Percentiles rank a stretch among this genome's conserved stretches.
phyloP scores from a whole-genome alignment of 1,140 invertebrate genomes.

The Drosophila micromelanica region DNA sequence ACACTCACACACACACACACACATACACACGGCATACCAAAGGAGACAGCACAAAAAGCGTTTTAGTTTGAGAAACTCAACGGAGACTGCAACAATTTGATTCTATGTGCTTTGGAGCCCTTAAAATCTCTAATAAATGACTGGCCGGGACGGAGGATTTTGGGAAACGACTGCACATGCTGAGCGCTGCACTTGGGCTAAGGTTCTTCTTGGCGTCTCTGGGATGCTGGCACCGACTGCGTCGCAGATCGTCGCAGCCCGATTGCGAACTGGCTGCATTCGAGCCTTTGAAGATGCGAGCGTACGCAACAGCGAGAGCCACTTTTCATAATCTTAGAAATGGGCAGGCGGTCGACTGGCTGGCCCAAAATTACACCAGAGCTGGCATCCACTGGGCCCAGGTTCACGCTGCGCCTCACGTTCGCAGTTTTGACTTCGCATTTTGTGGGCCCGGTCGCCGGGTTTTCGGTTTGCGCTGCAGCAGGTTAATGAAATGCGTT shows the following conservation, averaged over 20 bases:
- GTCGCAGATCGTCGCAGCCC: slow-evolving; percentile 56
- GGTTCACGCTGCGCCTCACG: slow-evolving; percentile 51
- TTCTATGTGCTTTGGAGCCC: slow-evolving; percentile 34
- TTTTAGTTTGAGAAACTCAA: slow-evolving; percentile 54
- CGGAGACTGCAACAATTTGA: slow-evolving; percentile 12
- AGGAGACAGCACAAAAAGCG: slow-evolving; percentile 50
- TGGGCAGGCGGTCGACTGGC: slow-evolving; percentile 24
- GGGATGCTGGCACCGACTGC: slow-evolving; percentile 14
- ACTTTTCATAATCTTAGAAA: slow-evolving; percentile 80
- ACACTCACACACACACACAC: slow-evolving; percentile 68
- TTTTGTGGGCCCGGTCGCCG: slow-evolving; percentile 9
- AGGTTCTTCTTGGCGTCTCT: slow-evolving; percentile 33
- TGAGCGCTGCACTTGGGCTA: slow-evolving; percentile 68
- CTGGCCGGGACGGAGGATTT: slow-evolving; percentile 31
- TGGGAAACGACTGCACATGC: slow-evolving; percentile 58
- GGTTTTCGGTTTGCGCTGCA: slow-evolving; percentile 33
- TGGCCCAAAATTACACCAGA: slow-evolving; percentile 34
- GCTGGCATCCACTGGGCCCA: slow-evolving; percentile 14
- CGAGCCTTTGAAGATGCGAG: slow-evolving; percentile 67
- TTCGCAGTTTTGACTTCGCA: slow-evolving; percentile 52
- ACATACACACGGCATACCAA: slow-evolving; percentile 50
- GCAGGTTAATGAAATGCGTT: slow-evolving; percentile 82
- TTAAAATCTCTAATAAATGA: slow-evolving; percentile 41
- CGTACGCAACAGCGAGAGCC: slow-evolving; percentile 51
- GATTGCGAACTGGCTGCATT: slow-evolving; percentile 61